Conservation (phyloP, 2,113 vertebrate genomes). For the Etia nguti region DNA sequence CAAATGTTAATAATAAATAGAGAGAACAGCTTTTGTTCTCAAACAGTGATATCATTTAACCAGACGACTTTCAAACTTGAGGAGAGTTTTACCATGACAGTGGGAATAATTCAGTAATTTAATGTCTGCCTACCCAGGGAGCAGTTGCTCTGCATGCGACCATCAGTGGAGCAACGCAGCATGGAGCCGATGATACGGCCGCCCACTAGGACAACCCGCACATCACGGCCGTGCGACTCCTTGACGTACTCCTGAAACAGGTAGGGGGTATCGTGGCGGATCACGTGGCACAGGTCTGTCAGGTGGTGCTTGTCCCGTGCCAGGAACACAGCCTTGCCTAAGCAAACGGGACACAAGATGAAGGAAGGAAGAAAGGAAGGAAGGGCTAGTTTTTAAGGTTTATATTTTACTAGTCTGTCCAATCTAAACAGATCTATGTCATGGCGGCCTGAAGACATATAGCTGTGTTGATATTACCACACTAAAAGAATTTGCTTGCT, state of each 20-base stretch:
- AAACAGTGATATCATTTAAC: neutral
- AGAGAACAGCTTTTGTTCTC: neutral
- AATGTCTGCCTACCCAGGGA: constrained; percentile 67
- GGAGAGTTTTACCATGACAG: neutral
- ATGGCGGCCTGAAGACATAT: neutral
- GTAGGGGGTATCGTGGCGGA: constrained; percentile 87
- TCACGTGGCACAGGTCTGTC: constrained; percentile 84
- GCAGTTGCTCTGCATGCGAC: constrained; percentile 92
- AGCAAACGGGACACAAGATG: neutral
- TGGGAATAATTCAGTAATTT: neutral
- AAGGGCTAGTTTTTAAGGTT: neutral
- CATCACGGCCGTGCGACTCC: constrained; percentile 86
- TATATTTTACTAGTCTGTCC: neutral
- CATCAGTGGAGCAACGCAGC: constrained; percentile 87
- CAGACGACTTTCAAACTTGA: neutral
- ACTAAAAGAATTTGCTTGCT: neutral
- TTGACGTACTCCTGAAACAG: constrained; percentile 91
- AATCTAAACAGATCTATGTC: neutral
- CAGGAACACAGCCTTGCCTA: constrained; percentile 89
- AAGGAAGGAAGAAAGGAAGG: neutral
- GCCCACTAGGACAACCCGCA: constrained; percentile 86
- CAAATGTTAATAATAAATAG: neutral
- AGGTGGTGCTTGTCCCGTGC: constrained; percentile 88
- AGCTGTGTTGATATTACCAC: neutral
- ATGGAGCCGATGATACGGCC: constrained; percentile 86